Conservation (phyloP, 2,797 vertebrate genomes). For the Tragelaphus oryx region DNA sequence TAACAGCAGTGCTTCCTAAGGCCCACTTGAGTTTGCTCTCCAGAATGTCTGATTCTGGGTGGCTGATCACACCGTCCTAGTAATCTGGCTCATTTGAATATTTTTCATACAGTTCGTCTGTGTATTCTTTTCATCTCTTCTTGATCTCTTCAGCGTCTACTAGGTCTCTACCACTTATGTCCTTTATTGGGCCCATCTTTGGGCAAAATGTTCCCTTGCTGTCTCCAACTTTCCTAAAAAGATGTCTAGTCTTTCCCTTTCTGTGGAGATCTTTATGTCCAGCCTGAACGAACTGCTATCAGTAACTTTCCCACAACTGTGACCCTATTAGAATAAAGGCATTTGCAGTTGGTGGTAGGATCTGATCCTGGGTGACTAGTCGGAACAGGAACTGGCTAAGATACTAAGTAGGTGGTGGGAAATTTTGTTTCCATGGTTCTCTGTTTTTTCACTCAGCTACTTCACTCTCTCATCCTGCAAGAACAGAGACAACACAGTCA, state of each 20-base stretch:
- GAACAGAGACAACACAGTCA: background rate
- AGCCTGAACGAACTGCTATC: background rate
- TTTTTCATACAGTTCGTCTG: background rate
- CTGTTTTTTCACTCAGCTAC: background rate
- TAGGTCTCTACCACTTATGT: background rate
- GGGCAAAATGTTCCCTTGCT: background rate
- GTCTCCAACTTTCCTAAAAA: background rate
- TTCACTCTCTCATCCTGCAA: background rate
- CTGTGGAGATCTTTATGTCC: background rate
- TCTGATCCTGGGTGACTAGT: background rate
- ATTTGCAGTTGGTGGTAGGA: background rate
- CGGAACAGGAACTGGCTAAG: background rate
- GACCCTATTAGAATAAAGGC: background rate
- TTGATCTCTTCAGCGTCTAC: background rate
- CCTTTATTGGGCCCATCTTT: background rate
- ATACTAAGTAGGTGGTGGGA: background rate
- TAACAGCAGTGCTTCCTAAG: background rate
- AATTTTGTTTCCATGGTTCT: background rate
- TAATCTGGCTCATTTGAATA: background rate
- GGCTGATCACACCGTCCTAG: background rate
- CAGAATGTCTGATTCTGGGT: background rate
- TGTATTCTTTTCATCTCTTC: background rate
- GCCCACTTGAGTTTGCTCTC: background rate
- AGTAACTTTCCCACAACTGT: background rate
- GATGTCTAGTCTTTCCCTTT: background rate